Evolutionary conservation across 2,888 invertebrate species (phyloP), one percentile per base, ranked within the genome.

Genomic region (Rhogogaster chlorosoma): DNA sequence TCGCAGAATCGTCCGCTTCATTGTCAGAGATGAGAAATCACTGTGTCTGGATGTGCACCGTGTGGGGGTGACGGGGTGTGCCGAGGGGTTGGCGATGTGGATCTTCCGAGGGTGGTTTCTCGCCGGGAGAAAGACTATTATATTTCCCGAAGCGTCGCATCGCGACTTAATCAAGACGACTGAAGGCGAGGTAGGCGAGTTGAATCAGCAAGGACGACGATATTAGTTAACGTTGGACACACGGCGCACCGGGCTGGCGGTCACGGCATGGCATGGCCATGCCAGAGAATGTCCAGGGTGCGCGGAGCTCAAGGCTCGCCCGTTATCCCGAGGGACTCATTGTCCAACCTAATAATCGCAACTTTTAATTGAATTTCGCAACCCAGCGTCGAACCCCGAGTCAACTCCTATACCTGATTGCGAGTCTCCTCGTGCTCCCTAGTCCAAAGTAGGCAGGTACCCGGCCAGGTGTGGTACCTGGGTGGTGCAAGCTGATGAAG

Each of bases 281-380:
- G 9, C 6, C 57, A 18, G 0, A 38, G 22, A 10, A 38, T 45
- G 29, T 49, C 45, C 29, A 53, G 77, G 77, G 77, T 49, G 29
- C 49, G 26, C 29, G 32, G 73, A 84, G 85, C 84, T 85, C 86
- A 67, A 83, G 36, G 80, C 84, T 86, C 84, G 83, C 83, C 82
- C 78, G 85, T 57, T 38, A 82, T 86, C 89, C 88, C 89, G 85
- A 85, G 89, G 91, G 93, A 91, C 92, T 92, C 93, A 92, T 93
- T 92, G 92, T 92, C 91, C 91, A 91, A 92, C 90, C 90, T 92
- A 93, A 93, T 93, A 92, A 93, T 90, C 92, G 90, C 91, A 93
- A 93, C 91, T 93, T 93, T 93, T 93, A 93, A 92, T 93, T 93
- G 92, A 93, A 93, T 93, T 91, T 91, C 57, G 90, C 64, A 57